Evolutionary conservation across 2,888 invertebrate genomes (phyloP).

Genomic region (Kryphioiulus occultus): DNA sequence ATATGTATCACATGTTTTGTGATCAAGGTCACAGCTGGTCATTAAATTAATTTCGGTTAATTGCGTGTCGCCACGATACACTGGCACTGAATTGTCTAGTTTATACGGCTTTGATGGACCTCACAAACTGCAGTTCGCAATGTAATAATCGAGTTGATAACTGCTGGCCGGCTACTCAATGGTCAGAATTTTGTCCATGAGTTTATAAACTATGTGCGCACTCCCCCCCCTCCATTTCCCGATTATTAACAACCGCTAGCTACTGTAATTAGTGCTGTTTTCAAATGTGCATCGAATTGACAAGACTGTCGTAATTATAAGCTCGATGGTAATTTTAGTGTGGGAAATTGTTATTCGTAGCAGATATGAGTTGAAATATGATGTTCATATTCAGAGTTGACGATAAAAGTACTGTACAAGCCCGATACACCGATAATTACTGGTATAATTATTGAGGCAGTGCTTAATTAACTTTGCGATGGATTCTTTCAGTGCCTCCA

Average conservation of each 20-base stretch:
- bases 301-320: not conserved
- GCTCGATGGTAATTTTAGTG: not conserved
- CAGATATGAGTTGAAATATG: not conserved
- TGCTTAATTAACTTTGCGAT: not conserved
- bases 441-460: not conserved
- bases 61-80: not conserved
- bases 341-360: not conserved
- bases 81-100: not conserved
- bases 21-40: not conserved
- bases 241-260: not conserved
- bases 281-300: not conserved
- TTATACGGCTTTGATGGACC: too few species aligned
- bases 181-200: not conserved
- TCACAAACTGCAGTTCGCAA: not conserved
- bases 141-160: not conserved
- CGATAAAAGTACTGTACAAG: not conserved
- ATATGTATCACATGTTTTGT: not conserved
- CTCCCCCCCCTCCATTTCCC: not conserved
- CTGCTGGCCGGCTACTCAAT: not conserved
- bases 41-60: not conserved
- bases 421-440: not conserved
- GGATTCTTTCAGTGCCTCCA: not conserved
- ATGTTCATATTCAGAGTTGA: not conserved
- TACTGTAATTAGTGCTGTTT: not conserved
- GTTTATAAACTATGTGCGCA: not conserved